Base-by-base conservation (phyloP, 1,140 invertebrate genomes). In the Drosophila kohkoa region DNA sequence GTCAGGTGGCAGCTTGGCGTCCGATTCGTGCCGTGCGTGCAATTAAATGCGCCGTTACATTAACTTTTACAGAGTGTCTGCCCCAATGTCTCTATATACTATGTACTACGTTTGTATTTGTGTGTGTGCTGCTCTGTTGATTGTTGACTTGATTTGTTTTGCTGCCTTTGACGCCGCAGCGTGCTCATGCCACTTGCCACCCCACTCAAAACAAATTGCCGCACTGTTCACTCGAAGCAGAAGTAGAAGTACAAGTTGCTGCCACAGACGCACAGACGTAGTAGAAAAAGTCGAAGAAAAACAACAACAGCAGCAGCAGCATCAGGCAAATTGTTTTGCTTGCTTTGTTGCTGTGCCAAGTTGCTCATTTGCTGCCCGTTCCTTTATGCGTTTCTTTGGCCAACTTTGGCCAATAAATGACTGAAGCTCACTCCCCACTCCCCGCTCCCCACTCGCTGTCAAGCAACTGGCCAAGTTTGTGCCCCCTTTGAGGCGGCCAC, bases 71-170 rank as follows among this genome's bases (percentile, higher is more conserved):
- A 80, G 83, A 78, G 83, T 87, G 83, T 87, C 80, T 88, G 74
- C 77, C 48, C 55, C 68, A 82, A 86, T 79, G 82, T 82, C 69
- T 82, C 69, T 71, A 62, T 69, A 55, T 71, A 41, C 13, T 7
- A 25, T 25, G 45, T 43, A 8, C 20, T 16, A 7, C 6, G 58
- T 43, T 46, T 51, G 68, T 81, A 65, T 75, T 3, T 25, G 20
- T 51, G 68, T 81, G 60, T 75, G 20, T 25, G 20, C 20, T 25
- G 71, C 79, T 76, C 68, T 74, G 81, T 87, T 91, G 88, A 91
- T 91, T 91, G 88, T 91, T 91, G 88, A 91, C 88, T 91, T 90
- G 85, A 89, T 89, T 89, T 89, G 85, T 89, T 89, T 89, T 89
- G 81, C 77, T 88, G 83, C 83, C 79, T 79, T 88, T 88, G 72